phyloP scores from a whole-genome alignment of 2,113 vertebrate genomes.

The Epinephelus cyanopodus region DNA sequence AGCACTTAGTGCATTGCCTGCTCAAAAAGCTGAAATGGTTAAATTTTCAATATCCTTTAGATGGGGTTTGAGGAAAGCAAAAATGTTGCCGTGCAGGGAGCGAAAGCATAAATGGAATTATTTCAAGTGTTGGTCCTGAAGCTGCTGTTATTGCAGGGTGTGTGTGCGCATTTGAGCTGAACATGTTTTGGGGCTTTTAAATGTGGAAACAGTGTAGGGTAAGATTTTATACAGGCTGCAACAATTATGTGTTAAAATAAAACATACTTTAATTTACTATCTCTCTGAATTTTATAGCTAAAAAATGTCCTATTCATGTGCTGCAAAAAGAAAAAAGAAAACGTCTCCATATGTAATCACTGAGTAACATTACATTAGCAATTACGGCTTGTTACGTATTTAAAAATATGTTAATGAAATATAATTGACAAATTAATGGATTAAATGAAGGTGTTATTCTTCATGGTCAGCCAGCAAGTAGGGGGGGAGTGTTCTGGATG shows the following conservation, averaged over 20 bases:
- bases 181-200: slow-evolving; percentile 24
- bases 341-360: neutral
- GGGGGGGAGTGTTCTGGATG: slow-evolving; percentile 45
- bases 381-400: slow-evolving; percentile 12
- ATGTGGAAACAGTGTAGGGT: neutral
- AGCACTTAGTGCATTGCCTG: slow-evolving; percentile 65
- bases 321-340: slow-evolving; percentile 23
- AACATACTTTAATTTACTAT: neutral
- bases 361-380: neutral
- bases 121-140: slow-evolving; percentile 58
- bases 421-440: slow-evolving; percentile 49
- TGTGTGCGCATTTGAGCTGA: slow-evolving; percentile 19
- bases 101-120: slow-evolving; percentile 26
- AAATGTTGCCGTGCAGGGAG: neutral
- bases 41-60: slow-evolving; percentile 65
- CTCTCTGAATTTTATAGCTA: neutral
- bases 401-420: slow-evolving; percentile 49
- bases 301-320: neutral
- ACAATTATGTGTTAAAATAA: slow-evolving; percentile 27
- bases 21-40: slow-evolving; percentile 71
- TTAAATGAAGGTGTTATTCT: slow-evolving; percentile 43
- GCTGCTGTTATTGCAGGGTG: slow-evolving; percentile 29
- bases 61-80: slow-evolving; percentile 51
- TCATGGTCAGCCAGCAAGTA: slow-evolving; percentile 24
- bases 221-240: slow-evolving; percentile 2